Percentiles rank a stretch among this genome's conserved stretches.
These are phyloP conservation scores for Otocyon megalotis DNA, from an alignment of 2,113 vertebrate genomes.

Conservation along the genomic window DNA sequence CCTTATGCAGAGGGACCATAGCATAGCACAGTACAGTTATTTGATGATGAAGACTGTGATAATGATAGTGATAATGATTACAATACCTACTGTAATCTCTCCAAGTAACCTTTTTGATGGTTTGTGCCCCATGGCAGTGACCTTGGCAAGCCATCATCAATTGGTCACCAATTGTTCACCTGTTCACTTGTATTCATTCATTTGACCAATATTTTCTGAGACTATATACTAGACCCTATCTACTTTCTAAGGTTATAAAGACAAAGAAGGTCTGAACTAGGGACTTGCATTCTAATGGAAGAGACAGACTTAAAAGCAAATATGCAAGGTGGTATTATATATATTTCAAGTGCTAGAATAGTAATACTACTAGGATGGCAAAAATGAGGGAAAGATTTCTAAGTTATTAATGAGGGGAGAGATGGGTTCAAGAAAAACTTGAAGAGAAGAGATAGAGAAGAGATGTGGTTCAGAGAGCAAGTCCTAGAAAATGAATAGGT, in stretches of 20 bases:
- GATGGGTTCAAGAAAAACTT: slow-evolving; percentile 23
- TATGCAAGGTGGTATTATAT: not conserved
- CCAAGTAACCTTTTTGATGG: not conserved
- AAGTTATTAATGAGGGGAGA: not conserved
- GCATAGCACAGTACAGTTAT: not conserved
- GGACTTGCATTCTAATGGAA: not conserved
- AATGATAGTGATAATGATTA: not conserved
- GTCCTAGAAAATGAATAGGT: not conserved
- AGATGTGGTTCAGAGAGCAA: not conserved
- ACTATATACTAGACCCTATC: not conserved
- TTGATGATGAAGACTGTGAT: not conserved
- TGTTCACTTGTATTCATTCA: not conserved
- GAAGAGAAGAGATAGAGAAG: not conserved
- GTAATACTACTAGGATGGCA: not conserved
- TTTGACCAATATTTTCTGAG: not conserved
- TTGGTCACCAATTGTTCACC: not conserved
- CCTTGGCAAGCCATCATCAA: not conserved
- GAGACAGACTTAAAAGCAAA: not conserved
- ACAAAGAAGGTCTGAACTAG: not conserved
- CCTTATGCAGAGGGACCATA: not conserved
- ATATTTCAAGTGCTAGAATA: not conserved
- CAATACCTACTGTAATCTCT: not conserved
- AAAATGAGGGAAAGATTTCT: slow-evolving; percentile 16
- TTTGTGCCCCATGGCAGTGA: not conserved
- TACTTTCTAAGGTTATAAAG: not conserved